Conservation (phyloP, 2,797 vertebrate species). For the Chiroxiphia lanceolata region DNA sequence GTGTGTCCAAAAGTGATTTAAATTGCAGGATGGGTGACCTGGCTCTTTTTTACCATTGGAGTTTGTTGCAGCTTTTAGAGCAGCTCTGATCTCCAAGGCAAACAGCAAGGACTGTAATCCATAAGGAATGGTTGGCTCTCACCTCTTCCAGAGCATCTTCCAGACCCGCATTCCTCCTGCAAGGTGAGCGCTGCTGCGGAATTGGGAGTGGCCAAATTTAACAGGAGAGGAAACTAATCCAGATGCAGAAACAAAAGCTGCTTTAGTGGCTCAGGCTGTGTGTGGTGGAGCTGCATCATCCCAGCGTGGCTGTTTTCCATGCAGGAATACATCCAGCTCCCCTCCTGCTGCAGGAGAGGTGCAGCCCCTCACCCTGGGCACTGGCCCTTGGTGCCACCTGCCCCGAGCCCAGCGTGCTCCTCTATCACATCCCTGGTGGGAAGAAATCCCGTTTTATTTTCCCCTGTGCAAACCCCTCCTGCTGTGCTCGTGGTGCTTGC, state of each 20-base stretch:
- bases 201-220: not conserved
- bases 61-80: not conserved
- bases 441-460: not conserved
- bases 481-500: not conserved
- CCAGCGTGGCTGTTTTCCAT: accelerated
- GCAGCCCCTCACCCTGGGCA: accelerated
- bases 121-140: not conserved
- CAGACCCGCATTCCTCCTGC: not conserved
- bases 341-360: accelerated
- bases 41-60: not conserved
- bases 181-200: not conserved
- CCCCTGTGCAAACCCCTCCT: not conserved
- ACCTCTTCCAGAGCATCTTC: not conserved
- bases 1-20: not conserved
- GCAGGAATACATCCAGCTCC: accelerated
- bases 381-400: not conserved
- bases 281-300: not conserved
- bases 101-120: not conserved
- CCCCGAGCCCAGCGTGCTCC: not conserved
- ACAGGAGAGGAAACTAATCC: not conserved
- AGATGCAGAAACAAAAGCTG: accelerated
- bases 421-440: not conserved
- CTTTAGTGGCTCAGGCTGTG: not conserved
- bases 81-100: not conserved
- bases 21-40: not conserved